Evolutionary conservation across 2,888 invertebrate genomes (phyloP), one percentile per base, ranked within the genome.

Genomic region (Acanthoscelides obtectus): DNA sequence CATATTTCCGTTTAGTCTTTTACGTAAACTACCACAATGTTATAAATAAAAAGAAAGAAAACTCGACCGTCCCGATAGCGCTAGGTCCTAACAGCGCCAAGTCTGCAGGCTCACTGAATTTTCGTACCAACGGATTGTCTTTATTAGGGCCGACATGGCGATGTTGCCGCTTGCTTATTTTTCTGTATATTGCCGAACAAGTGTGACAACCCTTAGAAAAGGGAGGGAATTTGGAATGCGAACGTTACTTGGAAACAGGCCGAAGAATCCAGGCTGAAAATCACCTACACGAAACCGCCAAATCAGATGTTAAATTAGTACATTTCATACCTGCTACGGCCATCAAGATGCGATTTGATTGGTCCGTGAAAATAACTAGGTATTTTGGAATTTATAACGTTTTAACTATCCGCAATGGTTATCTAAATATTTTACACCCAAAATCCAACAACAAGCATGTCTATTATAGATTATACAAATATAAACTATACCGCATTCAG

Each of bases 1-100:
- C 79, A 86, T 81, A 72, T 74, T 75, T 45, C 8, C 8, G 5
- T 1, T 45, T 70, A 74, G 65, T 71, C 66, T 68, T 67, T 68
- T 71, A 64, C 66, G 68, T 74, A 70, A 69, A 71, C 73, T 69
- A 67, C 73, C 70, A 67, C 72, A 72, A 74, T n/a, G n/a, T 69
- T 67, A 72, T 68, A 73, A 71, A 74, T 72, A 72, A 72, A 70
- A 73, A 71, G 68, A 66, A 67, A 12, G 66, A 69, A 69, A 12
- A 45, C 12, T 45, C 45, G 5, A 12, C 17, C 45, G 45, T 45
- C 45, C 17, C 45, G 12, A 45, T 6, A 45, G 45, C 5, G 45
- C 71, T 68, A 67, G 22, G 21, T 70, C 27, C 66, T 27, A 45
- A 6, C 70, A 20, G 66, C 68, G 64, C 45, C 12, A 12, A 45